Evolutionary conservation across 2,113 vertebrate species (phyloP).

Genomic region (Boulengeromyrus knoepffleri): DNA sequence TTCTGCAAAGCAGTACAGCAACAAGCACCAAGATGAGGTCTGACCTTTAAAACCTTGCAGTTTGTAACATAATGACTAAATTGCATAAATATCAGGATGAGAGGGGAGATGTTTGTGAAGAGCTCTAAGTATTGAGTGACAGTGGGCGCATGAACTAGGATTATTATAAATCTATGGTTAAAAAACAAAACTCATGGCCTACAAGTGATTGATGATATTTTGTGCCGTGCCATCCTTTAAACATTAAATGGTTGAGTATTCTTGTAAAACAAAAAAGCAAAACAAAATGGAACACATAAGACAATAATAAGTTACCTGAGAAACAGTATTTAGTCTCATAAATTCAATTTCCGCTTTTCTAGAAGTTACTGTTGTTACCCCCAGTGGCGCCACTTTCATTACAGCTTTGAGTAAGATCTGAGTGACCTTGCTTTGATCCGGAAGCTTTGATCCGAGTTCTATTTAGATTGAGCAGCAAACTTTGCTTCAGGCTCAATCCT

Average conservation of each 20-base stretch:
- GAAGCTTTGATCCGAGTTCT: neutral
- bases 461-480: neutral
- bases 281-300: neutral
- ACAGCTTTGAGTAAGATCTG: neutral
- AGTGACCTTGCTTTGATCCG: neutral
- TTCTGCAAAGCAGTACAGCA: neutral
- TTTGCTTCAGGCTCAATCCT: neutral
- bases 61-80: neutral
- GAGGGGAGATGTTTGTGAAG: neutral
- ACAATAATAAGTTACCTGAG: neutral
- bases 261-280: neutral
- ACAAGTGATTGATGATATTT: neutral
- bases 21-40: neutral
- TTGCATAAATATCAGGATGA: neutral
- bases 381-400: neutral
- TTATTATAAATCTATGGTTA: neutral
- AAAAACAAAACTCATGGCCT: neutral
- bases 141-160: neutral
- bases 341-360: neutral
- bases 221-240: neutral
- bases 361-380: neutral
- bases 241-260: neutral
- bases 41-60: neutral
- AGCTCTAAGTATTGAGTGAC: neutral
- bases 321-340: neutral